Percentiles rank a stretch among this genome's conserved stretches.
Conservation (phyloP, 1,140 invertebrate genomes). For the Sycophaga agraensis region DNA sequence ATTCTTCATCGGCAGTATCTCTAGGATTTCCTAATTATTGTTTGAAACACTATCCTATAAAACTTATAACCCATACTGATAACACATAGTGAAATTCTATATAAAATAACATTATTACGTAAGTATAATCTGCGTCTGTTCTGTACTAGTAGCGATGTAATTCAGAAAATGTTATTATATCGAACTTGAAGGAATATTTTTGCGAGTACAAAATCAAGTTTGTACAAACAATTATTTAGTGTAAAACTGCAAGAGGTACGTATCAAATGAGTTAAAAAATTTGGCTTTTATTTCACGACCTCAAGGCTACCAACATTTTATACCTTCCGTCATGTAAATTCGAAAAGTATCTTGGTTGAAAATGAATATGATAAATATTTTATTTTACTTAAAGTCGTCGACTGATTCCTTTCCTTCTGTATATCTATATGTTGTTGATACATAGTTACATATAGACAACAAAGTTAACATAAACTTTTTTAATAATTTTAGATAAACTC, state of each 20-base stretch:
- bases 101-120: constrained; percentile 14
- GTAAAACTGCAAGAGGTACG: background rate
- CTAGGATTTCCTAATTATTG: constrained; percentile 8
- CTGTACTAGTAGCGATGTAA: background rate
- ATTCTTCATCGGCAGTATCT: background rate
- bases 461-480: background rate
- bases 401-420: no score
- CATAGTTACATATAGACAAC: background rate
- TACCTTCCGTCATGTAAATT: no score
- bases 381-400: no score
- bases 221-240: background rate
- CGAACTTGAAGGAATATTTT: constrained; percentile 27
- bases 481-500: no score
- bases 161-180: background rate
- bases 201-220: constrained; percentile 18
- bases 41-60: constrained; percentile 6
- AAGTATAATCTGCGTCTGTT: background rate
- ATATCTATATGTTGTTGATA: background rate
- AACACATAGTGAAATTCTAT: constrained; percentile 4
- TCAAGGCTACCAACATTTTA: no score
- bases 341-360: no score
- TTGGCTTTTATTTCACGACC: constrained; percentile 14
- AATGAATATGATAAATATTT: no score
- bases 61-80: background rate
- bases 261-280: constrained; percentile 20